Conservation (phyloP, 2,113 vertebrate genomes). For the Climacteris rufus region DNA sequence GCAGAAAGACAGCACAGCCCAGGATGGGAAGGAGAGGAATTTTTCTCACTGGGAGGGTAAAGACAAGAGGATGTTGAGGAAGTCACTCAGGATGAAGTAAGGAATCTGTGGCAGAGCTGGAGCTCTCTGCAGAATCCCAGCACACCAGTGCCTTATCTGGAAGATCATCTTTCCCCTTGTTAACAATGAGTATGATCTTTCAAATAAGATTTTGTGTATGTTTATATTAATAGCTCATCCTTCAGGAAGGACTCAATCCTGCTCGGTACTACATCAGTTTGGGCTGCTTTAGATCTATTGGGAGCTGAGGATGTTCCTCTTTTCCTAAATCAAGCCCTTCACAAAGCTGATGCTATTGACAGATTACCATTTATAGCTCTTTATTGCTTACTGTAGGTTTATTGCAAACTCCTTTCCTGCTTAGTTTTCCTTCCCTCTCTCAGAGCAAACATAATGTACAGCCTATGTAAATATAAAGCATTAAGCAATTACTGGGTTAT, state of each 20-base stretch:
- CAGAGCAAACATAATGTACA: constrained; percentile 42
- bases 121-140: not conserved
- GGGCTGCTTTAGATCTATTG: not conserved
- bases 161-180: not conserved
- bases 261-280: not conserved
- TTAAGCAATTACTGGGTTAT: constrained; percentile 58
- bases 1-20: not conserved
- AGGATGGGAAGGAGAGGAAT: not conserved
- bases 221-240: constrained; percentile 24
- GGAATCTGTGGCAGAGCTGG: not conserved
- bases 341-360: not conserved
- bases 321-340: not conserved
- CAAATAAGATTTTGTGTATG: constrained; percentile 1
- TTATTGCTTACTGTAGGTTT: constrained; percentile 52
- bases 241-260: constrained; percentile 4
- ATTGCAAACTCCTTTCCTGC: constrained; percentile 16
- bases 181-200: constrained; percentile 13
- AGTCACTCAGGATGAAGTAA: not conserved
- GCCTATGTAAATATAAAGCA: constrained; percentile 60
- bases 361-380: constrained; percentile 33
- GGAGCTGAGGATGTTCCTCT: not conserved
- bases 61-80: not conserved
- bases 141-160: not conserved
- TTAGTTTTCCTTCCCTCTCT: constrained; percentile 9
- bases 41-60: not conserved